Evolutionary conservation across 2,113 vertebrate species (phyloP), one percentile per base, ranked within the genome.

Genomic region (Campylorhamphus procurvoides): DNA sequence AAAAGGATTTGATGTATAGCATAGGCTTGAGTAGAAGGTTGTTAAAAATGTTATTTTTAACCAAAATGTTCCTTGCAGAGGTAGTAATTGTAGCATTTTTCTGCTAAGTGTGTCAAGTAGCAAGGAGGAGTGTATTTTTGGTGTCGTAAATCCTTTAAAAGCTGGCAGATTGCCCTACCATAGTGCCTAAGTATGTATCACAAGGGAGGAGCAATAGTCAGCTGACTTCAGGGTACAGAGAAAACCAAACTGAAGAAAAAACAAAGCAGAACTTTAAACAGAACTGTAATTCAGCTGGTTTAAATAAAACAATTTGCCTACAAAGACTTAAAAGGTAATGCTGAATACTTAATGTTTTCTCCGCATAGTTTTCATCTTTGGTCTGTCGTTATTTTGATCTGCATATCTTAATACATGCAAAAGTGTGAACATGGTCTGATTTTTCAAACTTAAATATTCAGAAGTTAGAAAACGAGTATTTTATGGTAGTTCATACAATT

Each of bases 181-280:
- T 55, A 31, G 68, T 42, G 79, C 83, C 90, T 84, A 90, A 94
- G 93, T 73, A 90, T 87, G 85, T 80, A 91, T 88, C 79, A 96
- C 83, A 92, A 74, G 76, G 80, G 96, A 96, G 94, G 88, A 90
- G 88, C 18, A 1, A 73, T 5, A 93, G 79, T 96, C 93, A 96
- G 79, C 85, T 93, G 95, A 96, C 83, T 95, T 56, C 52, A 63
- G 80, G 76, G 83, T 37, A 89, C n/a, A n/a, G 60, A 84, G 76
- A 93, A 95, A 77, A 90, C 64, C 72, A 90, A 96, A 96, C 76
- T 58, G 58, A 94, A 37, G n/a, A 47, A 94, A 93, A 96, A 94
- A 76, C 52, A 75, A 71, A 73, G 64, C 76, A 96, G 88, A 88
- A 84, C 52, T 92, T 84, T 78, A 76, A 90, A 73, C 49, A 86